Evolutionary conservation across 2,113 vertebrate species (phyloP), one percentile per base, ranked within the genome.

Genomic region (Setophaga petechia): DNA sequence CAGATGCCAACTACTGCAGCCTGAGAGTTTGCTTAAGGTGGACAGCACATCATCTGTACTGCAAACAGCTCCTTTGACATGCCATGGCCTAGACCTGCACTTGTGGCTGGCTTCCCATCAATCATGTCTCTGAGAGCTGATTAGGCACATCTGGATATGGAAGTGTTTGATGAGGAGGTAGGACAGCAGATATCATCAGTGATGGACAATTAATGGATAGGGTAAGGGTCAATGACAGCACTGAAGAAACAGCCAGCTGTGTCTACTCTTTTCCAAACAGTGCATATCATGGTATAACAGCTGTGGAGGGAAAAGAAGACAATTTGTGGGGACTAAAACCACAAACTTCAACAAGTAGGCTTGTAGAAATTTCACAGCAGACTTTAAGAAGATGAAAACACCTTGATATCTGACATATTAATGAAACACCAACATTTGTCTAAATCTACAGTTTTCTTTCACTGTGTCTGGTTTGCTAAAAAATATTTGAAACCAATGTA

Each of bases 201-300:
- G 73, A 68, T 57, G 87, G 68, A 78, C 90, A 93, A 28, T 84
- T 90, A 89, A 95, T 89, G 77, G 84, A 18, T 66, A 85, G 74
- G 37, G 51, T 72, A 82, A 87, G 31, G 83, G 80, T 94, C 84
- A 95, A n/a, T 54, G 69, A 46, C 58, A 79, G n/a, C 49, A 49
- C 30, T 68, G 62, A 94, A 78, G 52, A 79, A 87, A 68, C 25
- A 75, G 13, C 25, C 87, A 93, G 67, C 54, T 95, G 77, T 80
- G 11, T 62, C 78, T 92, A 6, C 28, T 91, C 69, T 95, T 94
- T 76, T 79, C 74, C 58, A 62, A 82, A 65, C 11, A 65, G 44
- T 21, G 62, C 8, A 44, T 78, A 18, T 68, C 47, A 27, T 12
- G 37, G 23, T 15, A 2, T 23, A 79, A 82, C 69, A 91, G 66